Evolutionary conservation across 2,797 vertebrate species (phyloP).

Genomic region (Spinus pinus): DNA sequence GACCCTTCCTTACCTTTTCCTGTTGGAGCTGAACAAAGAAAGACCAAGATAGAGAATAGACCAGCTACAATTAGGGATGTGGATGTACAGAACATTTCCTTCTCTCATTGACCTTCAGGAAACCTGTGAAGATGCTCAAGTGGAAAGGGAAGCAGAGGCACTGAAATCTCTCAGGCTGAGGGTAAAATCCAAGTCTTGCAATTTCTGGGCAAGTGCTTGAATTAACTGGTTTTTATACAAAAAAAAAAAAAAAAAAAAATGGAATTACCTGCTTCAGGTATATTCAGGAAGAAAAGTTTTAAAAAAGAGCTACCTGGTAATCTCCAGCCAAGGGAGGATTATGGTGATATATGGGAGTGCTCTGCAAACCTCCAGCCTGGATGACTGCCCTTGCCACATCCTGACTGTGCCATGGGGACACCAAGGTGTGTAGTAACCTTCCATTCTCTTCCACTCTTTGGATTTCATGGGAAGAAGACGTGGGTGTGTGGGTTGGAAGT

Average conservation of each 20-base stretch:
- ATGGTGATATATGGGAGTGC: neutral
- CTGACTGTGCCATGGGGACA: neutral
- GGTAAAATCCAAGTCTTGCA: neutral
- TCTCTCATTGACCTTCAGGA: neutral
- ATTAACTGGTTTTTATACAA: neutral
- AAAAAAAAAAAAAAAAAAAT: neutral
- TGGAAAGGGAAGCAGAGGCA: neutral
- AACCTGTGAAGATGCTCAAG: neutral
- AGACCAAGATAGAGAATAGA: neutral
- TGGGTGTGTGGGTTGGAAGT: neutral
- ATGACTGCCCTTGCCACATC: neutral
- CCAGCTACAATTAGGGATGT: neutral
- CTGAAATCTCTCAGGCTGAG: neutral
- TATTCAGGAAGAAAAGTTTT: neutral
- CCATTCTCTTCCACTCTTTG: neutral
- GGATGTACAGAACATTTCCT: neutral
- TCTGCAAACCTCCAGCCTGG: neutral
- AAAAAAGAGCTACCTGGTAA: neutral
- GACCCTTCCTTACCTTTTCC: neutral
- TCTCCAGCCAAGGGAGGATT: neutral
- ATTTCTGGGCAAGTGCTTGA: neutral
- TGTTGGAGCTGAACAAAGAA: neutral
- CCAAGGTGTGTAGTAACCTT: neutral
- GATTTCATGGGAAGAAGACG: accelerated
- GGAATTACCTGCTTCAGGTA: neutral